Evolutionary conservation across 2,888 invertebrate species (phyloP), one percentile per base, ranked within the genome.

Genomic region (Patella depressa): DNA sequence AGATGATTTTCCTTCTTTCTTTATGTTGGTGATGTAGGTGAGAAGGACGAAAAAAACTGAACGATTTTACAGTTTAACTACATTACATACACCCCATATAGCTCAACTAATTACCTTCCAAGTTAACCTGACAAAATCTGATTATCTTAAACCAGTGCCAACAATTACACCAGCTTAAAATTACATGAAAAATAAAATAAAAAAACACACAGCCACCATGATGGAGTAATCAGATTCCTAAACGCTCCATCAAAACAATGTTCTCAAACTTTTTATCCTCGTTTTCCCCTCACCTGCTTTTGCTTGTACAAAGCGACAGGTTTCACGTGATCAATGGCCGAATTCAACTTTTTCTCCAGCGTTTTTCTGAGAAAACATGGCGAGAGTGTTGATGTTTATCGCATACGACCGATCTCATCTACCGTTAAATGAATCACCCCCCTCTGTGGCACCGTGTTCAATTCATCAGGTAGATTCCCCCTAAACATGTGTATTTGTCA

Each of bases 251-350:
- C 19, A 24, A 65, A 65, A 65, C 19, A 24, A 65, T 65, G 24
- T 65, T 14, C 19, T 65, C 24, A 45, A 45, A 65, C 65, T 65
- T 24, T 65, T 65, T 24, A 19, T 12, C 19, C 14, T 65, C 24
- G 19, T 65, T 65, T 65, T 65, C 65, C 65, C 24, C 65, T 65
- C 65, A 65, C 65, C 65, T 65, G 65, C 65, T 19, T 65, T 4
- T 65, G 65, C 65, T 65, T 65, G 65, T 65, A 65, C 65, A 19
- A 65, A 65, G 65, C 65, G 65, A 65, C 65, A 65, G 65, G 65
- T 65, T 65, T 24, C 19, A 65, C 65, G 24, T 65, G 19, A 45
- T 45, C 45, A 45, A 45, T 45, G 45, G 45, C 45, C 45, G 45
- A 45, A 24, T 65, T 65, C 65, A 65, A 24, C 24, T 65, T 65